Conservation (phyloP, 2,888 invertebrate species). For the Heliconius erato region DNA sequence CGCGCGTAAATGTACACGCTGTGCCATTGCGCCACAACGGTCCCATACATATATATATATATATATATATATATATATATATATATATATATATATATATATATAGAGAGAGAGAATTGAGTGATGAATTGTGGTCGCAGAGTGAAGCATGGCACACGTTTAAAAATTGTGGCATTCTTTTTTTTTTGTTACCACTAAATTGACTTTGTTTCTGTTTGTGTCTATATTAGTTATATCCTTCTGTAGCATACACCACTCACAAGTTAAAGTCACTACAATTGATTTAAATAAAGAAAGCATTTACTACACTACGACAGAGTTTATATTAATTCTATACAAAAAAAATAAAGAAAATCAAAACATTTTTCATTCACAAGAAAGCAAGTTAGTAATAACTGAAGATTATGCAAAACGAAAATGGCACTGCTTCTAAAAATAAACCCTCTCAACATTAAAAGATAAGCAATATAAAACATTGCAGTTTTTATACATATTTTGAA, state of each 20-base stretch:
- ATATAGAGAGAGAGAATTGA: no score
- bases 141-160: background rate
- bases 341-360: background rate
- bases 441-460: background rate
- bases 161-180: background rate
- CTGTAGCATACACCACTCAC: background rate
- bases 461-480: constrained; percentile 17
- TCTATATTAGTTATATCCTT: background rate
- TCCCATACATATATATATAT: no score
- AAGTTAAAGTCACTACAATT: background rate
- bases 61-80: no score
- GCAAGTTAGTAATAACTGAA: background rate
- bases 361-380: background rate
- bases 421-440: background rate
- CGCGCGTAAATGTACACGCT: no score
- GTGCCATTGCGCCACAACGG: no score
- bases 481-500: constrained; percentile 24
- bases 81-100: no score
- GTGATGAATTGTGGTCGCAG: no score
- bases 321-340: background rate
- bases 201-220: background rate
- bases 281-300: background rate
- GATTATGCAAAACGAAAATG: background rate
- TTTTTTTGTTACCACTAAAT: background rate
- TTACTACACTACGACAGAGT: background rate